Conservation (phyloP, 2,888 invertebrate genomes). For the Drosophila quinaria region DNA sequence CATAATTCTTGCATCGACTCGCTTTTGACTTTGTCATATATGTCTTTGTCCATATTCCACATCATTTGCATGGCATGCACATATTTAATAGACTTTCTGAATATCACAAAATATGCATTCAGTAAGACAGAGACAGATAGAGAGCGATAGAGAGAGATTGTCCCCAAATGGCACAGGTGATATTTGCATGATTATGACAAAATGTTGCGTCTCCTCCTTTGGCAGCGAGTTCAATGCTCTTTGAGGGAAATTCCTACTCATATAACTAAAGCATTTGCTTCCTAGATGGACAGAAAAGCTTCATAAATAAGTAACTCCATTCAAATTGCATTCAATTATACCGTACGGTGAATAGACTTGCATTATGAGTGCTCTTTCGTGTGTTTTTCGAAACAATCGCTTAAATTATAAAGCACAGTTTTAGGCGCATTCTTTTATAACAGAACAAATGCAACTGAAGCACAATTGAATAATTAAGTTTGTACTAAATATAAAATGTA, state of each 20-base stretch:
- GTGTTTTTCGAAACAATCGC: not conserved
- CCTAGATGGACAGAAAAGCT: constrained; percentile 22
- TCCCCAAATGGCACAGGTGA: constrained; percentile 66
- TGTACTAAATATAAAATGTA: not conserved
- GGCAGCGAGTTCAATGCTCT: constrained; percentile 55
- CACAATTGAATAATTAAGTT: not conserved
- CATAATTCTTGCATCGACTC: constrained; percentile 54
- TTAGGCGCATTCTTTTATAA: constrained; percentile 39
- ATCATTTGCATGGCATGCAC: constrained; percentile 74
- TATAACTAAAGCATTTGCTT: constrained; percentile 36
- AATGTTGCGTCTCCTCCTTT: constrained; percentile 34
- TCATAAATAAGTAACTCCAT: constrained; percentile 32
- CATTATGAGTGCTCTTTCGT: constrained; percentile 19
- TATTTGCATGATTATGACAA: constrained; percentile 79
- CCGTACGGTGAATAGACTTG: constrained; percentile 10
- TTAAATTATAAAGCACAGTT: constrained; percentile 42
- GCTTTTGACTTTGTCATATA: constrained; percentile 32
- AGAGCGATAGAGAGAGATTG: not conserved
- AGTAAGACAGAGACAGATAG: not conserved
- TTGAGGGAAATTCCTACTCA: constrained; percentile 23
- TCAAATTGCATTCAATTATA: constrained; percentile 46
- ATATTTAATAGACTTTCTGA: constrained; percentile 76
- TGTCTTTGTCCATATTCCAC: constrained; percentile 28
- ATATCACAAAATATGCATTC: constrained; percentile 75
- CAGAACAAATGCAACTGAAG: not conserved